Evolutionary conservation across 53 echinoderm and acorn worm genomes (phyloP).

Genomic region (Holothuria leucospilota): DNA sequence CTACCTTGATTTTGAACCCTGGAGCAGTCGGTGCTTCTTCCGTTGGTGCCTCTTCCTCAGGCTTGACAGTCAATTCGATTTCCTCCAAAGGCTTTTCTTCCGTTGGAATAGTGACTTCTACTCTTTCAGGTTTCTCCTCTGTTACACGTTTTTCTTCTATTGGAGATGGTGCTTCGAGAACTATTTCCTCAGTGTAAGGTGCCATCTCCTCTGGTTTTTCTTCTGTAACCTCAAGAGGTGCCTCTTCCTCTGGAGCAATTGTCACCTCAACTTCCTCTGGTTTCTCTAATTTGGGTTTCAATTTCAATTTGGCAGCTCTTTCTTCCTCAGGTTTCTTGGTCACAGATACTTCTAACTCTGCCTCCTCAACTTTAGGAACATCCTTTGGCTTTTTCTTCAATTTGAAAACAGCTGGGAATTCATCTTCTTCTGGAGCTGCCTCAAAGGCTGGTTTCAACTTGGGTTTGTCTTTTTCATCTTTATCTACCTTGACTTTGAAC

Average conservation of each 20-base stretch:
- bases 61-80: constrained; percentile 44
- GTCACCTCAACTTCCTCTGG: constrained; percentile 55
- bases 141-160: constrained; percentile 44
- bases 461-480: constrained; percentile 19
- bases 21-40: too few relatives aligned
- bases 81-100: constrained; percentile 54
- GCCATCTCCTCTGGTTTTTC: constrained; percentile 60
- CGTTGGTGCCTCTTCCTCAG: constrained; percentile 57
- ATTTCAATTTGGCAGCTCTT: constrained; percentile 28
- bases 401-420: constrained; percentile 7
- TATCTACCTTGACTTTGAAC: constrained; percentile 13
- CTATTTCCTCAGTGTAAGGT: constrained; percentile 41
- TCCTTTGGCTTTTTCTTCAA: constrained; percentile 40
- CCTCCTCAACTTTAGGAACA: constrained; percentile 4
- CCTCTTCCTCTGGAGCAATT: constrained; percentile 30
- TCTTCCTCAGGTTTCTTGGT: constrained; percentile 40
- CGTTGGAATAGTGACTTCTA: neutral
- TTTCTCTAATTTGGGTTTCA: constrained; percentile 36
- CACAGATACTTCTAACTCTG: constrained; percentile 7
- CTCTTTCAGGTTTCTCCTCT: constrained; percentile 6
- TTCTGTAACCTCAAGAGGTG: constrained; percentile 16
- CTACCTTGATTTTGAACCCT: too few relatives aligned
- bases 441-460: constrained; percentile 23
- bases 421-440: constrained; percentile 36
- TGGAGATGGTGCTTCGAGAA: constrained; percentile 39